A percentile compares a stretch with the other conserved stretches of the same genome.
Evolutionary conservation across 2,113 vertebrate genomes (phyloP).

Genomic region (Charadrius vociferus): DNA sequence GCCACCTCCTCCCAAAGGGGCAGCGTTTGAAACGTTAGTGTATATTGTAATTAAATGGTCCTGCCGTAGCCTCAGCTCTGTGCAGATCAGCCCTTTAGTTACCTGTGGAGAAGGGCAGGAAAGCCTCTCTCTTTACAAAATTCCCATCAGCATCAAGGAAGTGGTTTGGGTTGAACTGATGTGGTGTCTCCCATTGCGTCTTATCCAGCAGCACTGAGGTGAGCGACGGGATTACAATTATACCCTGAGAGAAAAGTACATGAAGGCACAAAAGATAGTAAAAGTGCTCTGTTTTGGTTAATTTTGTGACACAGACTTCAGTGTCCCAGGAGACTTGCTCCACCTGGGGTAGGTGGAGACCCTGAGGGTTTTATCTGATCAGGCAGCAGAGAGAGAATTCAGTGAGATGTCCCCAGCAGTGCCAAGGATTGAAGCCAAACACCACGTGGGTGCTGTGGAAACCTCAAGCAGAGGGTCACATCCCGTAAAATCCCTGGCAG

Average conservation of each 20-base stretch:
- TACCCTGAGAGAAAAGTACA: constrained; percentile 69
- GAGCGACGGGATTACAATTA: constrained; percentile 76
- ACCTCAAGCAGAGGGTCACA: background rate
- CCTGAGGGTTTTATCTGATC: background rate
- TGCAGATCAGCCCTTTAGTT: background rate
- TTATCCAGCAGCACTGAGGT: constrained; percentile 80
- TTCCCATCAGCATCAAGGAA: constrained; percentile 74
- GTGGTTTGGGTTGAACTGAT: constrained; percentile 79
- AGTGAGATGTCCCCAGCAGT: background rate
- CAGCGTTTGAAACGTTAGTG: background rate
- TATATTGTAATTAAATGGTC: background rate
- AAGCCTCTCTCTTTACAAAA: constrained; percentile 78
- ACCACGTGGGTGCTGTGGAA: background rate
- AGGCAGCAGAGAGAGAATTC: background rate
- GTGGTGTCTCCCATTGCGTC: constrained; percentile 77
- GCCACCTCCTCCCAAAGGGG: background rate
- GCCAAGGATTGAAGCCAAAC: background rate
- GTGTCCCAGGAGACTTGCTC: background rate
- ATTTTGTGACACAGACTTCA: background rate
- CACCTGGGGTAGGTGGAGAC: background rate
- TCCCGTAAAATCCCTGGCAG: background rate
- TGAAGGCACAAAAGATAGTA: background rate
- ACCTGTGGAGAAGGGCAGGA: constrained; percentile 81
- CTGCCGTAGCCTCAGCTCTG: background rate
- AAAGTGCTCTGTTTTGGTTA: background rate